phyloP scores from a whole-genome alignment of 2,113 vertebrate species.

The Chloropsis cyanopogon region DNA sequence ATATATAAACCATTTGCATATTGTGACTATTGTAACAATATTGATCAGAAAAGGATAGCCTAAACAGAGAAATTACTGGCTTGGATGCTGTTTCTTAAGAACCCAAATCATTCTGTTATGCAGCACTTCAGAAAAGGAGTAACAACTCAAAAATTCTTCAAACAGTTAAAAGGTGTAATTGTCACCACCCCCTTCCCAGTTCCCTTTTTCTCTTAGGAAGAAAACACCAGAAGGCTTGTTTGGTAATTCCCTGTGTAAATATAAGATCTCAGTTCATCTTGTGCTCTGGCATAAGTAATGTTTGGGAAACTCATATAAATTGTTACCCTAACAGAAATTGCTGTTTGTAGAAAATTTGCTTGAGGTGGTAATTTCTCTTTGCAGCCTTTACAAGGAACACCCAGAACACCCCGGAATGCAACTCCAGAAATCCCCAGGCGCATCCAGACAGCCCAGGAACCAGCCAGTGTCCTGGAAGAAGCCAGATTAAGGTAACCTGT shows the following conservation, averaged over 20 bases:
- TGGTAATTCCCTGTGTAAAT: neutral
- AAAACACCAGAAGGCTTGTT: neutral
- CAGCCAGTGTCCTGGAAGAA: conserved; percentile 82
- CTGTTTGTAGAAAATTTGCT: neutral
- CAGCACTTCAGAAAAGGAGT: neutral
- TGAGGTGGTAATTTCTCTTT: neutral
- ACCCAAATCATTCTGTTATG: neutral
- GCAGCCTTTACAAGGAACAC: conserved; percentile 68
- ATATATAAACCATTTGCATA: neutral
- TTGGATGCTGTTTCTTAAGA: neutral
- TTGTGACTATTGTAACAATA: neutral
- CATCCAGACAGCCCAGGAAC: conserved; percentile 72
- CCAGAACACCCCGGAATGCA: conserved; percentile 72
- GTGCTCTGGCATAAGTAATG: neutral
- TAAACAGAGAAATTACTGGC: neutral
- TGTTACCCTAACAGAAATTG: neutral
- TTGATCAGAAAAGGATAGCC: neutral
- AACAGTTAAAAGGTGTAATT: neutral
- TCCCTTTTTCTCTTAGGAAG: neutral
- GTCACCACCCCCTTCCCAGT: neutral
- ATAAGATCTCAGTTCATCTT: neutral
- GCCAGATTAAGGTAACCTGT: conserved; percentile 82
- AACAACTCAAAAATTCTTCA: neutral
- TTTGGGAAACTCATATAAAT: neutral
- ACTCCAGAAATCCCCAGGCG: conserved; percentile 87